Evolutionary conservation across 2,113 vertebrate species (phyloP), one percentile per base, ranked within the genome.

Genomic region (Corapipo altera): DNA sequence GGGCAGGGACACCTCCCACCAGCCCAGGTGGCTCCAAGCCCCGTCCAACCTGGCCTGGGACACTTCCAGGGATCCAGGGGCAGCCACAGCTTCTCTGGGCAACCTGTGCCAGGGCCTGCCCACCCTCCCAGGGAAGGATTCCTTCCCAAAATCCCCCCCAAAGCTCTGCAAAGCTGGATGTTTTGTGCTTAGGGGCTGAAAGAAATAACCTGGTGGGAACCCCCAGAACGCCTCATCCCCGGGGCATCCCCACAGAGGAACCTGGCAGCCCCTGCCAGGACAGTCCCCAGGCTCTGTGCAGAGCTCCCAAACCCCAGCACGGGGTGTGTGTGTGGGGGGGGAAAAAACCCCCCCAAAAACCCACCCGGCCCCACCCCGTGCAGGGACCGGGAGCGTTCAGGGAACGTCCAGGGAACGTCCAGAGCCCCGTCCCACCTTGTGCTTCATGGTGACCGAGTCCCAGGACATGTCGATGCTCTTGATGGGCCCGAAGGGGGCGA

Each of bases 381-480:
- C 24, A 2, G 2, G 1, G 26, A n/a, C n/a, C n/a, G n/a, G n/a
- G n/a, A n/a, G n/a, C n/a, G n/a, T n/a, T n/a, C 37, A 33, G 44
- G 39, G n/a, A n/a, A n/a, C n/a, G n/a, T n/a, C n/a, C 37, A 33
- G 44, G 39, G 39, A 51, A 27, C 14, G 8, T 8, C 26, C 35
- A 1, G 9, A 39, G 55, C 37, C 37, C 12, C 6, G 1, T 5
- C 98, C 87, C 72, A 99, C 99, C 99, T 99, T 99, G 97, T 99
- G 99, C 87, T 99, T 99, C 99, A 99, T 99, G 28, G 99, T 99
- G 75, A 99, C 99, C 0, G 99, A 99, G 95, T 99, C 99, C 99
- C 99, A 99, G 57, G 99, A 99, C 99, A 99, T 99, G 95, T 99
- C 99, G 62, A 99, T 99, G 97, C 99, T 99, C 98, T 99, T 99